phyloP scores from a whole-genome alignment of 2,797 vertebrate species.

The Parambassis ranga region DNA sequence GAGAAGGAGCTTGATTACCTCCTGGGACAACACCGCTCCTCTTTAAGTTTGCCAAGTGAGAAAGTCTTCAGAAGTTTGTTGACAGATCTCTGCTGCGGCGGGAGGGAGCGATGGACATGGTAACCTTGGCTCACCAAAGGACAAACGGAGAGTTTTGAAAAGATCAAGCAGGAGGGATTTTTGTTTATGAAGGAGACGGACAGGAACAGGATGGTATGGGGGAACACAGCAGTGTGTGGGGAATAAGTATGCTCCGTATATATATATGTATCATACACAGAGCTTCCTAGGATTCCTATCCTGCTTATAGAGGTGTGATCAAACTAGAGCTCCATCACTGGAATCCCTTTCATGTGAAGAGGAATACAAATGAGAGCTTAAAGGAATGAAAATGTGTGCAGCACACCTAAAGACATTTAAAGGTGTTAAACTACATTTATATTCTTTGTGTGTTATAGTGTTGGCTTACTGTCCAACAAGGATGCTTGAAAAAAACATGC shows the following conservation, averaged over 20 bases:
- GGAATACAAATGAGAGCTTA: constrained; percentile 6
- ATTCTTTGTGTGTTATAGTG: not conserved
- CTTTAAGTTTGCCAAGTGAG: constrained; percentile 72
- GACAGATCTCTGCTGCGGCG: constrained; percentile 67
- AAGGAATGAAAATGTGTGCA: not conserved
- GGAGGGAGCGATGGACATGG: constrained; percentile 64
- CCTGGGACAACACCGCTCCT: constrained; percentile 60
- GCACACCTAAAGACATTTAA: not conserved
- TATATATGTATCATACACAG: not conserved
- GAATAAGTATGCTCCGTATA: not conserved
- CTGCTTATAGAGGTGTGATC: constrained; percentile 3
- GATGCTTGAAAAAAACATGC: not conserved
- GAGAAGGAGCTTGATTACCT: constrained; percentile 72
- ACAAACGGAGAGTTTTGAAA: constrained; percentile 67
- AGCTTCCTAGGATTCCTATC: not conserved
- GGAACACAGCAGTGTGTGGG: not conserved
- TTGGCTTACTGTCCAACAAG: not conserved
- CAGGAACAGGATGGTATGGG: constrained; percentile 7
- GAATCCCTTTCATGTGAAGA: not conserved
- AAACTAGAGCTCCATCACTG: not conserved
- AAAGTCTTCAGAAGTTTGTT: constrained; percentile 75
- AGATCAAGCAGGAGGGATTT: constrained; percentile 63
- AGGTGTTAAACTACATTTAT: constrained; percentile 1
- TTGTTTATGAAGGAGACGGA: constrained; percentile 54
- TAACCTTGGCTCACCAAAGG: constrained; percentile 75